Percentiles rank a stretch among this genome's conserved stretches.
Conservation (phyloP, 2,797 vertebrate species). For the Alauda arvensis region DNA sequence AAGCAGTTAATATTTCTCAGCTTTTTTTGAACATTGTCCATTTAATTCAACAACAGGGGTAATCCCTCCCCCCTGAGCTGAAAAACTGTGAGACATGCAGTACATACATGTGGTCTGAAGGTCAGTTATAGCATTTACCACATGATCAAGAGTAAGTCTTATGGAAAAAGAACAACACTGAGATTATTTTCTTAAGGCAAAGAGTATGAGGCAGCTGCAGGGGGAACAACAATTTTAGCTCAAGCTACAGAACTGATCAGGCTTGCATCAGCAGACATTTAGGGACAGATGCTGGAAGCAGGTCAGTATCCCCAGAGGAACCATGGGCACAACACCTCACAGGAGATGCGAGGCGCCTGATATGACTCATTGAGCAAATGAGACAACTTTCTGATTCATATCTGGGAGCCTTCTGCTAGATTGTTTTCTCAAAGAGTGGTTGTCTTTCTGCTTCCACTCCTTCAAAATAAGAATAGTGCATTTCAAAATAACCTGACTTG, state of each 20-base stretch:
- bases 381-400: conserved; percentile 40
- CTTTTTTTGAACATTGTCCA: not conserved
- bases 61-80: not conserved
- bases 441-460: conserved; percentile 3
- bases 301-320: not conserved
- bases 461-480: not conserved
- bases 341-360: not conserved
- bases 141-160: conserved; percentile 4
- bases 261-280: conserved; percentile 26
- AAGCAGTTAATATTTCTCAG: conserved; percentile 33
- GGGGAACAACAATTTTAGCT: conserved; percentile 13
- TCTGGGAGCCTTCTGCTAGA: conserved; percentile 28
- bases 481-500: conserved; percentile 28
- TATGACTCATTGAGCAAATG: conserved; percentile 11
- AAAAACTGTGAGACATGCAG: conserved; percentile 18
- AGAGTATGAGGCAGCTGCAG: conserved; percentile 29
- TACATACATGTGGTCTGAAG: conserved; percentile 28
- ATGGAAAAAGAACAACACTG: conserved; percentile 27
- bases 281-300: conserved; percentile 22
- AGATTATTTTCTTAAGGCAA: conserved; percentile 19
- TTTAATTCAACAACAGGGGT: conserved; percentile 14
- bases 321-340: not conserved
- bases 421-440: not conserved
- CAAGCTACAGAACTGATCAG: not conserved
- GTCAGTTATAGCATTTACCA: conserved; percentile 39